A percentile compares a stretch with the other conserved stretches of the same genome.
Evolutionary conservation across 2,888 invertebrate genomes (phyloP).

Genomic region (Euphydryas editha): DNA sequence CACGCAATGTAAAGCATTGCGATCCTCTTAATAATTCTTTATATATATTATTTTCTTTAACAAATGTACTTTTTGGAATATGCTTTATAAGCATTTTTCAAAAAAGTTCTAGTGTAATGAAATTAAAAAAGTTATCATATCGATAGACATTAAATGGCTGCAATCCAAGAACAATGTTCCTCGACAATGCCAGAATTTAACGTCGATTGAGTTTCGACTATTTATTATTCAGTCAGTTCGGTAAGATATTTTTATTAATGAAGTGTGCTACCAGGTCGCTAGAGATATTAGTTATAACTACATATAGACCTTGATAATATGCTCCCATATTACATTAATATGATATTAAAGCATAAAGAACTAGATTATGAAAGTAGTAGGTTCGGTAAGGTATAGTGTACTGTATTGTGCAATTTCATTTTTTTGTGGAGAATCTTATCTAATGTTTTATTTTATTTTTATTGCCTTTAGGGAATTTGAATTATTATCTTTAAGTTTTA

Average conservation of each 20-base stretch:
- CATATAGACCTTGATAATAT: not conserved
- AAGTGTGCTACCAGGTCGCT: slow-evolving; percentile 25
- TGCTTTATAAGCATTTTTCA: no score
- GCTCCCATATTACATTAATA: not conserved
- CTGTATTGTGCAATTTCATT: no score
- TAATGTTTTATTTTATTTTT: no score
- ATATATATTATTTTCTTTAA: not conserved
- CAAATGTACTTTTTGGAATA: no score
- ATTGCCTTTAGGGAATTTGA: no score
- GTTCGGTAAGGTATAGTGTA: no score
- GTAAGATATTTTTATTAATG: slow-evolving; percentile 32
- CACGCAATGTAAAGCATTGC: not conserved
- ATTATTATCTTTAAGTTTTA: no score
- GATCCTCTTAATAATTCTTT: not conserved
- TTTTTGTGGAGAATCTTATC: no score
- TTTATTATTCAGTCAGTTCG: slow-evolving; percentile 32
- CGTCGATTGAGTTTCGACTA: slow-evolving; percentile 30
- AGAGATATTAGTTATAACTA: not conserved
- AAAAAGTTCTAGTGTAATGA: no score
- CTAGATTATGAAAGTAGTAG: no score
- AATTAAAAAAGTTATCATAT: slow-evolving; percentile 13
- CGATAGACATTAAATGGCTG: slow-evolving; percentile 29
- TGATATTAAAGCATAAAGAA: no score
- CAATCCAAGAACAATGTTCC: slow-evolving; percentile 35
- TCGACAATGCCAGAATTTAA: slow-evolving; percentile 33